Conservation (phyloP, 2,888 invertebrate genomes). For the Bombylius discolor region DNA sequence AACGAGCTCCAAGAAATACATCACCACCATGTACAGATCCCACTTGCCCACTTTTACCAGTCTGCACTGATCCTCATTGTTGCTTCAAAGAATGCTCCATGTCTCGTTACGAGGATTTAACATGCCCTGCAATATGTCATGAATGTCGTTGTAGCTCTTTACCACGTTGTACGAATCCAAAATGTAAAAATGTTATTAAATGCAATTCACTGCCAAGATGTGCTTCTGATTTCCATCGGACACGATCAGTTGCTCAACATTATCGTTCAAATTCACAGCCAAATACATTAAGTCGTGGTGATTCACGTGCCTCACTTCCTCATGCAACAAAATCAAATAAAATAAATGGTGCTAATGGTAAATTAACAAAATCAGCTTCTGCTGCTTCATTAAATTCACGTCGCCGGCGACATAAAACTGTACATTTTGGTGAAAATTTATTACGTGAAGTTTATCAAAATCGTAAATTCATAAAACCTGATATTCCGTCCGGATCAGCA, state of each 20-base stretch:
- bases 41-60: conserved; percentile 32
- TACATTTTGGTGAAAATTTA: conserved; percentile 65
- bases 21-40: conserved; percentile 36
- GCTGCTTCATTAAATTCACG: conserved; percentile 52
- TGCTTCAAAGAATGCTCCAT: conserved; percentile 29
- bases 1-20: conserved; percentile 31
- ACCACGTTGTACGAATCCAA: conserved; percentile 33
- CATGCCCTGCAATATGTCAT: conserved; percentile 29
- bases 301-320: conserved; percentile 29
- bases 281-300: conserved; percentile 32
- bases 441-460: conserved; percentile 62
- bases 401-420: conserved; percentile 61
- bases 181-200: conserved; percentile 36
- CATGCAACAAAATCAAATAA: conserved; percentile 17
- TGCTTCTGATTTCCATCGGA: conserved; percentile 34
- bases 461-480: conserved; percentile 43
- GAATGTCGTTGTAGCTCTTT: conserved; percentile 32
- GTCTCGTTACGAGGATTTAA: conserved; percentile 13
- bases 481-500: conserved; percentile 34
- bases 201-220: conserved; percentile 39
- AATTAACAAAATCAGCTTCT: conserved; percentile 41
- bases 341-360: conserved; percentile 18
- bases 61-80: conserved; percentile 36
- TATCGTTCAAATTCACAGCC: conserved; percentile 35
- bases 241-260: conserved; percentile 20